phyloP scores from a whole-genome alignment of 2,888 invertebrate genomes.

The Protodeltote pygarga region DNA sequence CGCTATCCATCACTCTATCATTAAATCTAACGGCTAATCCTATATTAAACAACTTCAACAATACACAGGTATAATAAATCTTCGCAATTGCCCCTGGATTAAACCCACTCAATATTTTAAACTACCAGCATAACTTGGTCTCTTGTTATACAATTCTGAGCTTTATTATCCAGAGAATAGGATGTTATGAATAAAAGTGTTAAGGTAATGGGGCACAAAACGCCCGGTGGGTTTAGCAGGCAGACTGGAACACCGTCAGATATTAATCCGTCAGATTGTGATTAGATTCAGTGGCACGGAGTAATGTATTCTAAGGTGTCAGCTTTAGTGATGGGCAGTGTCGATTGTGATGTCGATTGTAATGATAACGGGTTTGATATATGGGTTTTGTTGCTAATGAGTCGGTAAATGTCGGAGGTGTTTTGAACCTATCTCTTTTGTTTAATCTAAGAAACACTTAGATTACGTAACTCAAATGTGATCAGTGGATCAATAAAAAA shows the following conservation, averaged over 20 bases:
- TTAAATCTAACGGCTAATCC: conserved; percentile 64
- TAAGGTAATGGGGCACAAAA: conserved; percentile 63
- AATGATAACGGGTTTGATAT: conserved; percentile 8
- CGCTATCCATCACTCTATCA: conserved; percentile 51
- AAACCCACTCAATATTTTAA: conserved; percentile 47
- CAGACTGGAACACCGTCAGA: conserved; percentile 71
- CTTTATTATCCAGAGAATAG: conserved; percentile 40
- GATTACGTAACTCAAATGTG: too few species aligned
- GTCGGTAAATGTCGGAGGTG: conserved; percentile 5
- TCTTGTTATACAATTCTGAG: conserved; percentile 29
- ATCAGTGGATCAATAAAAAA: too few species aligned
- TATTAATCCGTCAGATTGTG: conserved; percentile 85
- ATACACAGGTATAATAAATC: conserved; percentile 81
- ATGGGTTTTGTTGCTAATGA: conserved; percentile 20
- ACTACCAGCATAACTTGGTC: conserved; percentile 41
- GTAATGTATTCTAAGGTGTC: conserved; percentile 84
- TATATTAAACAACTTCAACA: conserved; percentile 79
- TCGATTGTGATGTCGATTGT: conserved; percentile 57
- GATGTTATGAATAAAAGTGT: conserved; percentile 25
- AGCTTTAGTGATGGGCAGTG: conserved; percentile 39
- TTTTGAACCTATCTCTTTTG: too few species aligned
- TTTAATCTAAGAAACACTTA: too few species aligned
- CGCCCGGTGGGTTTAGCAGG: conserved; percentile 71
- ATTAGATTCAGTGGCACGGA: conserved; percentile 85
- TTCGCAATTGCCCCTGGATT: conserved; percentile 66